Conservation (phyloP, 2,888 invertebrate species). For the Drosophila prostipennis region DNA sequence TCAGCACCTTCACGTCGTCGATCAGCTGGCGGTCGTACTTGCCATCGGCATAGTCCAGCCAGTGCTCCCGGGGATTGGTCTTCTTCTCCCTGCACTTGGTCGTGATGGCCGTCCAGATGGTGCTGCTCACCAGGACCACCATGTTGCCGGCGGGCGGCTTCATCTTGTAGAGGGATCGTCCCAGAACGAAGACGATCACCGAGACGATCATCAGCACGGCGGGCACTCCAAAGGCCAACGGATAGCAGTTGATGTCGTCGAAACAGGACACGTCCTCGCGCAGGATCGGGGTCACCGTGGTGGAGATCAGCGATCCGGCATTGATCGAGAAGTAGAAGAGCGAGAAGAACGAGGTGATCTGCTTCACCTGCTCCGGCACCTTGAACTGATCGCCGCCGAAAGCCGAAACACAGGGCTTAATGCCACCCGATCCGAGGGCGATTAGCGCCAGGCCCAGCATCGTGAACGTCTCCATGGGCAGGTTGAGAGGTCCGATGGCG, state of each 20-base stretch:
- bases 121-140: slow-evolving; percentile 87
- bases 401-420: slow-evolving; percentile 92
- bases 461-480: slow-evolving; percentile 86
- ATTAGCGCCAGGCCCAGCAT: slow-evolving; percentile 89
- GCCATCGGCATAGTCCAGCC: slow-evolving; percentile 94
- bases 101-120: slow-evolving; percentile 86
- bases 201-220: slow-evolving; percentile 84
- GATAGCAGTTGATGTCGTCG: slow-evolving; percentile 88
- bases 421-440: slow-evolving; percentile 91
- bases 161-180: slow-evolving; percentile 87
- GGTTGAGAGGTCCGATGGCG: slow-evolving; percentile 85
- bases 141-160: slow-evolving; percentile 89
- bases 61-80: slow-evolving; percentile 88
- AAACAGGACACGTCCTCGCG: slow-evolving; percentile 88
- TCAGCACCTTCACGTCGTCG: slow-evolving; percentile 90
- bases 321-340: slow-evolving; percentile 90
- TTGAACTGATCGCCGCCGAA: slow-evolving; percentile 93
- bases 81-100: slow-evolving; percentile 82
- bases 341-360: slow-evolving; percentile 90
- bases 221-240: slow-evolving; percentile 91
- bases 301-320: slow-evolving; percentile 89
- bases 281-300: slow-evolving; percentile 90
- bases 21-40: slow-evolving; percentile 89
- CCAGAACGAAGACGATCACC: slow-evolving; percentile 89
- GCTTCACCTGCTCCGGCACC: slow-evolving; percentile 87